Base-by-base conservation (phyloP, 2,888 invertebrate genomes). In the Globia sparganii region DNA sequence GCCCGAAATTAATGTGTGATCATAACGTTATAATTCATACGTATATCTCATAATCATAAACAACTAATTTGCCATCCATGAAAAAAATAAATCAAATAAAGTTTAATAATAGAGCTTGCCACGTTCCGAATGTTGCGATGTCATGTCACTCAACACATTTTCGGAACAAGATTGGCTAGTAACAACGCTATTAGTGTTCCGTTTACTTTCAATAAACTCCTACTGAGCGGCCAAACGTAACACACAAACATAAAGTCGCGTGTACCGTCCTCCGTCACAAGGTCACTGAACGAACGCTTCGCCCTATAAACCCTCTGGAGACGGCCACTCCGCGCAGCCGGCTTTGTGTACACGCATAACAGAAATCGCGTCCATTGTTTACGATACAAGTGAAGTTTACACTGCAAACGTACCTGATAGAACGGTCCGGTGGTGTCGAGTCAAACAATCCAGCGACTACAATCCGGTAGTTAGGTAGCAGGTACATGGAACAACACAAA, bases 201-300 rank as follows among this genome's bases (percentile, higher is more conserved):
- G 74, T 75, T 83, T 77, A 74, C 72, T 82, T 72, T 61, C 66
- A 74, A 82, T 85, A 75, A 76, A 77, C 84, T 77, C 86, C 74
- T 74, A 67, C 86, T 59, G 84, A 73, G 80, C 80, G 72, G 43
- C 62, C 69, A 76, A 86, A 77, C 71, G 74, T 67, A 75, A 73
- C 72, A 69, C 58, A 72, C 71, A 78, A 75, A 84, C 70, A 75
- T 65, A 46, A 74, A 82, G 75, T 66, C 67, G 73, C 76, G 66
- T 67, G 83, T 59, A 77, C 74, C 81, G 76, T 70, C 78, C 71
- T 84, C 86, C 69, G 80, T 84, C 86, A 89, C 91, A 92, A 92
- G 92, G 93, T 92, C 92, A 91, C 80, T 91, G 90, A 92, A 91
- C 93, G 91, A 92, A 91, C 93, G 91, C 88, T 87, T 87, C 90